These are phyloP conservation scores for Bungarus multicinctus DNA, from an alignment of 2,113 vertebrate genomes.

Conservation along the genomic window DNA sequence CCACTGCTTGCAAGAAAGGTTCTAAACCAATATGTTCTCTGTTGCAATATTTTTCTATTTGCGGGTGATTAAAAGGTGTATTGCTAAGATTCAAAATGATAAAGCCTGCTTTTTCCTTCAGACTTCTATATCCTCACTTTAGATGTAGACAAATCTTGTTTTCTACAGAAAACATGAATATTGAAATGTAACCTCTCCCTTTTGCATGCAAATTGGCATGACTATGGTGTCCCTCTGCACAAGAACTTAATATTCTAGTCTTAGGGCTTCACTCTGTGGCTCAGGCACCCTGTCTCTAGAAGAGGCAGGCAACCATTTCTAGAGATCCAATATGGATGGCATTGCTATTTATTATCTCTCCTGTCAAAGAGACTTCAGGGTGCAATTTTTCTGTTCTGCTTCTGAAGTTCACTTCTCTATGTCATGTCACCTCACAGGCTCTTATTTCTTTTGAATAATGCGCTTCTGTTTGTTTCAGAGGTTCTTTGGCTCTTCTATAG, in stretches of 20 bases:
- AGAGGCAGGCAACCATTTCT: background rate
- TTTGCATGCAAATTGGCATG: background rate
- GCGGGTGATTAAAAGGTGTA: background rate
- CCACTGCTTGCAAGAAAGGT: background rate
- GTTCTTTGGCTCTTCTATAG: background rate
- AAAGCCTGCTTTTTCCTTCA: background rate
- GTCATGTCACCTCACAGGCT: background rate
- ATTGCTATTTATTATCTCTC: background rate
- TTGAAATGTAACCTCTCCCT: background rate
- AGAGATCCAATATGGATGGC: background rate
- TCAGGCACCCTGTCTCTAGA: background rate
- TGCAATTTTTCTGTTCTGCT: background rate
- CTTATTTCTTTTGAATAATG: background rate
- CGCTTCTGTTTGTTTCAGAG: background rate
- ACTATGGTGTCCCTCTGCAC: background rate
- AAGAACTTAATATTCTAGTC: background rate
- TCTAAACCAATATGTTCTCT: background rate
- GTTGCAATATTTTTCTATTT: background rate
- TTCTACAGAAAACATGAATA: background rate
- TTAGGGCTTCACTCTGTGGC: background rate
- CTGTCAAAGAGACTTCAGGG: background rate
- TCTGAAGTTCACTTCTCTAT: background rate
- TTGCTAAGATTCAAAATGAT: background rate
- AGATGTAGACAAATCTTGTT: background rate
- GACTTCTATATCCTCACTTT: background rate